A percentile compares a stretch with the other conserved stretches of the same genome.
phyloP scores from a whole-genome alignment of 2,113 vertebrate genomes.

The Saguinus imperator region DNA sequence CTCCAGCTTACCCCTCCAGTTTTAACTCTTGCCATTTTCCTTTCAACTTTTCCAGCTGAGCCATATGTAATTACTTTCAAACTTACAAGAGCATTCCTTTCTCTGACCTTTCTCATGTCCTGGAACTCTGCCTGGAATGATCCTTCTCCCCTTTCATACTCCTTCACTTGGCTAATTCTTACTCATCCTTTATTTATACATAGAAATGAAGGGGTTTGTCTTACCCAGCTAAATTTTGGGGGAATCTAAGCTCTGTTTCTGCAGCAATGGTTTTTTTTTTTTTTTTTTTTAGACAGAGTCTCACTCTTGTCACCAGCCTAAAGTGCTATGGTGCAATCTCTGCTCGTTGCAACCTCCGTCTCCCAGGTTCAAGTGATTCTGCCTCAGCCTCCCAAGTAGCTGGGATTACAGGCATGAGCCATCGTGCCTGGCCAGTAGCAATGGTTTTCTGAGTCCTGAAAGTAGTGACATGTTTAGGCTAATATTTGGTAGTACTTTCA shows the following conservation, averaged over 20 bases:
- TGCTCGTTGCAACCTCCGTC: neutral
- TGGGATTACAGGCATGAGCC: neutral
- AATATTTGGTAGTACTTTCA: neutral
- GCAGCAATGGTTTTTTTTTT: neutral
- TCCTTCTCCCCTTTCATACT: neutral
- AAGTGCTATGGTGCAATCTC: neutral
- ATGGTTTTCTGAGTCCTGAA: neutral
- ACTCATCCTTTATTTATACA: neutral
- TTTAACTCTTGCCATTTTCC: neutral
- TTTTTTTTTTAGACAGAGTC: neutral
- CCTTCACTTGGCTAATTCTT: neutral
- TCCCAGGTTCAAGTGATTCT: neutral
- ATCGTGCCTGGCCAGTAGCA: neutral
- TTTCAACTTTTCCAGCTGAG: neutral
- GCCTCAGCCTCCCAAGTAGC: neutral
- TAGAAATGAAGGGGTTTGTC: constrained; percentile 5
- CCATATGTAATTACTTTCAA: neutral
- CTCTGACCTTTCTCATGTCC: neutral
- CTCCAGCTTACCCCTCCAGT: neutral
- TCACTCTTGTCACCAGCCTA: neutral
- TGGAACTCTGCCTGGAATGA: neutral
- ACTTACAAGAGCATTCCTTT: neutral
- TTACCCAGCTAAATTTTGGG: neutral
- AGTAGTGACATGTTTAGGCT: neutral
- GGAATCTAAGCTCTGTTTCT: constrained; percentile 1